These are phyloP conservation scores for Ostrea denselamellosa DNA, from an alignment of 1,140 invertebrate genomes.

Conservation along the genomic window DNA sequence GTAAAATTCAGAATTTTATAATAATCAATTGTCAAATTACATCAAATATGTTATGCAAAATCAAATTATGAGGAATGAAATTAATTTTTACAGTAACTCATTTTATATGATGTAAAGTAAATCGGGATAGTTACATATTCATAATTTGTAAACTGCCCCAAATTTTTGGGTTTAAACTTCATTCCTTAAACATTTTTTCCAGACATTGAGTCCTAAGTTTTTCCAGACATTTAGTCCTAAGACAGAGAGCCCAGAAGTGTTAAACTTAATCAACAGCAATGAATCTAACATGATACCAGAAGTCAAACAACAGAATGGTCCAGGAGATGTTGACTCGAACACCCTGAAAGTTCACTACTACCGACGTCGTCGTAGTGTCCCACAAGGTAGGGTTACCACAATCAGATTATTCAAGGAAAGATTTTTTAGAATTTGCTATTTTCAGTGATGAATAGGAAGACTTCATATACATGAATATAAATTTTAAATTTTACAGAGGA, in stretches of 20 bases:
- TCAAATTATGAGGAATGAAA: no score
- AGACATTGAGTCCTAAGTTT: background rate
- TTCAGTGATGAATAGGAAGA: background rate
- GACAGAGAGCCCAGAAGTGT: background rate
- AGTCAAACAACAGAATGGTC: background rate
- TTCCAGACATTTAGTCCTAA: conserved; percentile 7
- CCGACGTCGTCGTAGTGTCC: background rate
- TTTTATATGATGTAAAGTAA: no score
- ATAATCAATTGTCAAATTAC: no score
- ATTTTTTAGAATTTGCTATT: background rate
- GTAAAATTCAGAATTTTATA: no score
- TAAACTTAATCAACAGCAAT: background rate
- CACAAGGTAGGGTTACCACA: background rate
- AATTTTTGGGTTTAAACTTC: background rate
- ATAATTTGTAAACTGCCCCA: no score
- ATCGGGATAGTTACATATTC: no score
- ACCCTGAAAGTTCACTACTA: background rate
- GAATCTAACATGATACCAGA: background rate
- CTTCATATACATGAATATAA: background rate
- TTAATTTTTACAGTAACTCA: no score
- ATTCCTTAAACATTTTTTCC: background rate
- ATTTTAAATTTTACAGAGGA: conserved; percentile 41
- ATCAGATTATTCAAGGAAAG: background rate
- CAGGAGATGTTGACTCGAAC: conserved; percentile 10
- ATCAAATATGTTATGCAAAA: no score